A percentile compares a stretch with the other conserved stretches of the same genome.
phyloP scores from a whole-genome alignment of 2,888 invertebrate species.

The Athalia circularis region DNA sequence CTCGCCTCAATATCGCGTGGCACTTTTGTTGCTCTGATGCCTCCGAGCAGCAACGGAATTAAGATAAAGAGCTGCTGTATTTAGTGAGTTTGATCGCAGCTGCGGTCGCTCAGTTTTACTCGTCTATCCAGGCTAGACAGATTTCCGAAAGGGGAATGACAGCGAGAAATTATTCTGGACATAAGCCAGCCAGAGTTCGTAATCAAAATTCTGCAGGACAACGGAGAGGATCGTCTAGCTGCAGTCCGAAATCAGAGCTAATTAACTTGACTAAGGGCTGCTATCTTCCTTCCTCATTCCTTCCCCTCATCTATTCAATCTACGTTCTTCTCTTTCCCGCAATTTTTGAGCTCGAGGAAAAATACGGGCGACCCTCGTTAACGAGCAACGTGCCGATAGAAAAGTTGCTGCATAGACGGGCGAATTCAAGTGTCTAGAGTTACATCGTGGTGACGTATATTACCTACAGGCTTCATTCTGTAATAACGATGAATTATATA shows the following conservation, averaged over 20 bases:
- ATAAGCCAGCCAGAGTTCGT: background rate
- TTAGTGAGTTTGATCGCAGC: background rate
- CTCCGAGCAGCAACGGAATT: background rate
- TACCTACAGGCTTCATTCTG: slow-evolving; percentile 63
- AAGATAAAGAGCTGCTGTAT: slow-evolving; percentile 19
- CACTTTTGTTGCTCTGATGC: background rate
- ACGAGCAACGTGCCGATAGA: background rate
- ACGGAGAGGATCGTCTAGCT: background rate
- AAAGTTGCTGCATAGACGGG: background rate
- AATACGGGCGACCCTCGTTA: slow-evolving; percentile 23
- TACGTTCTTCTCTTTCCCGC: too few relatives aligned
- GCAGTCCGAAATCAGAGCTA: background rate
- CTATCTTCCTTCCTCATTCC: background rate
- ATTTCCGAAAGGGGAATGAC: too few relatives aligned
- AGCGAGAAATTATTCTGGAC: background rate
- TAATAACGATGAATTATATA: slow-evolving; percentile 70
- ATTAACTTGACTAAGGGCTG: background rate
- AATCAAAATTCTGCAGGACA: slow-evolving; percentile 1
- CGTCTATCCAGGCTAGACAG: too few relatives aligned
- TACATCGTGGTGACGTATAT: slow-evolving; percentile 52
- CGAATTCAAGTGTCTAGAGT: background rate
- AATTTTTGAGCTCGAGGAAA: background rate
- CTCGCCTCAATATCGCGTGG: slow-evolving; percentile 29
- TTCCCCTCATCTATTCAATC: background rate
- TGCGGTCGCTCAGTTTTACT: too few relatives aligned